A percentile compares a stretch with the other conserved stretches of the same genome.
phyloP scores from a whole-genome alignment of 2,797 vertebrate genomes.

The Dendrocincla tyrannina region DNA sequence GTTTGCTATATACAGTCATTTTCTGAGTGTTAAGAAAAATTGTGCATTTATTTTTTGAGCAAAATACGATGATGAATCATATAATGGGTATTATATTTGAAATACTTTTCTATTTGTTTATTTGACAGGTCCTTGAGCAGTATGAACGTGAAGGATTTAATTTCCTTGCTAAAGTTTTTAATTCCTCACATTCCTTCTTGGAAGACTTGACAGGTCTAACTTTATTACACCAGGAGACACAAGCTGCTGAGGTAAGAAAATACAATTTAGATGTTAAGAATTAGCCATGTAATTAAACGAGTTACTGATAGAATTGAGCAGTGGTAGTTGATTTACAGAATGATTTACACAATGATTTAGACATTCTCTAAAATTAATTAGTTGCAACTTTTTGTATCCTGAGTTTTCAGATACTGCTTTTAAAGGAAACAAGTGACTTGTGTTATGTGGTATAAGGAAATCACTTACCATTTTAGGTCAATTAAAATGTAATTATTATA shows the following conservation, averaged over 20 bases:
- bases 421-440: neutral
- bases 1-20: neutral
- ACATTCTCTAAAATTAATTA: neutral
- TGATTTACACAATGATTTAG: neutral
- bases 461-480: neutral
- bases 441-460: neutral
- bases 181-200: slow-evolving; percentile 98
- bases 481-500: neutral
- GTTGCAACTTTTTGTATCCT: neutral
- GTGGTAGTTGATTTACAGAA: neutral
- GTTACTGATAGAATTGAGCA: neutral
- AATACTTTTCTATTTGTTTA: neutral
- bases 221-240: slow-evolving; percentile 95
- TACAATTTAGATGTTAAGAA: neutral
- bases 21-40: neutral
- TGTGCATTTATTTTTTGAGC: neutral
- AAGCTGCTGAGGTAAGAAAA: slow-evolving; percentile 92
- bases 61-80: neutral
- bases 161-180: slow-evolving; percentile 94
- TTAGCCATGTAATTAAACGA: neutral
- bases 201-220: slow-evolving; percentile 97
- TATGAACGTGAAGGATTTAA: slow-evolving; percentile 93
- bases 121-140: slow-evolving; percentile 89
- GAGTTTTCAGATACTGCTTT: neutral
- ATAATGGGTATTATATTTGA: neutral